A percentile compares a stretch with the other conserved stretches of the same genome.
Conservation (phyloP, 2,113 vertebrate genomes). For the Antigone vipio region DNA sequence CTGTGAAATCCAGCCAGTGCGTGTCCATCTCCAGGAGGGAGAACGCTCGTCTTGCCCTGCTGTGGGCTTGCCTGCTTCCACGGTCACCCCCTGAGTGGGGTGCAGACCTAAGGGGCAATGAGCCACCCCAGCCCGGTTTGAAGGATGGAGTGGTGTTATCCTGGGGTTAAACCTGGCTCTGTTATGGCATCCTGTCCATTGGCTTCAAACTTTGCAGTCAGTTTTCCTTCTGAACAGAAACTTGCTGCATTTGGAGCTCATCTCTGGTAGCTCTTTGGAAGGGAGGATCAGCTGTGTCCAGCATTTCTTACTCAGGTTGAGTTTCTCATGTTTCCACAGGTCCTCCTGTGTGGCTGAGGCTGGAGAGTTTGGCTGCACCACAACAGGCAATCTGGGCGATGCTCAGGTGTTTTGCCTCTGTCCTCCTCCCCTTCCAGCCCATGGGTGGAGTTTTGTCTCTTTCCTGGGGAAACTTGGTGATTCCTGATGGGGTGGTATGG, state of each 20-base stretch:
- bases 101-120: background rate
- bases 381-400: no score
- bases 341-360: background rate
- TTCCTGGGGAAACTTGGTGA: background rate
- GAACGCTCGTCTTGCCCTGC: background rate
- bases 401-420: background rate
- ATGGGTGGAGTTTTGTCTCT: background rate
- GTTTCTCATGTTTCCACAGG: background rate
- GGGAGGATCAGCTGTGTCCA: background rate
- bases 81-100: background rate
- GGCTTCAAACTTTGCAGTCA: background rate
- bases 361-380: background rate
- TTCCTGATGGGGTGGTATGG: rapidly evolving
- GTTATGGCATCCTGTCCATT: rapidly evolving
- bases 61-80: rapidly evolving
- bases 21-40: background rate
- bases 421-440: background rate
- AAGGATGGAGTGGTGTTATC: background rate
- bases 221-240: background rate
- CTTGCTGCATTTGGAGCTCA: background rate
- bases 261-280: background rate
- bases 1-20: background rate
- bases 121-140: background rate
- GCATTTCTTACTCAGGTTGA: background rate
- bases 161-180: background rate